Percentiles rank a stretch among this genome's conserved stretches.
Conservation (phyloP, 2,888 invertebrate species). For the Yponomeuta sedellus region DNA sequence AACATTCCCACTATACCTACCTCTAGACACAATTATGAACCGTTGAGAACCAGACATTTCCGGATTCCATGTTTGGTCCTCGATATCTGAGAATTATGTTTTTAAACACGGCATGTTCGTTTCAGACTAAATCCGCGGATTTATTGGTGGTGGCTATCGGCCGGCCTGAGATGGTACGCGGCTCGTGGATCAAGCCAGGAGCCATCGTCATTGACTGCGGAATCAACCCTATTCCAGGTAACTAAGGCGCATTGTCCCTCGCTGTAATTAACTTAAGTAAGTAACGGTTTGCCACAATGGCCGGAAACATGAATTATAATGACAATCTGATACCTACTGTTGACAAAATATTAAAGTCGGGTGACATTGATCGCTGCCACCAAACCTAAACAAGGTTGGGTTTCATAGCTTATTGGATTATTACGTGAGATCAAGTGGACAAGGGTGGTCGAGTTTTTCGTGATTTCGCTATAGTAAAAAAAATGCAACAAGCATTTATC, state of each 20-base stretch:
- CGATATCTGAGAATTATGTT: not conserved
- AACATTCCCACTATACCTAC: too few relatives aligned
- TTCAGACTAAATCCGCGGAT: constrained; percentile 86
- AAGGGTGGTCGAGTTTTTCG: not conserved
- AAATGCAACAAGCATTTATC: not conserved
- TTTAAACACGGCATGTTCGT: constrained; percentile 1
- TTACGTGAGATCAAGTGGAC: not conserved
- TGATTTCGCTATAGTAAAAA: not conserved
- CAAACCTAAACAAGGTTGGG: not conserved
- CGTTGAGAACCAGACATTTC: not conserved
- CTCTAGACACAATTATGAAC: not conserved
- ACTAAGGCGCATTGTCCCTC: constrained; percentile 9
- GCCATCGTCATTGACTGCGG: constrained; percentile 99
- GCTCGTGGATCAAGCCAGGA: constrained; percentile 97
- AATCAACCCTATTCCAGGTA: constrained; percentile 93
- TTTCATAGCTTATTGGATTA: not conserved
- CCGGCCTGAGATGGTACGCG: constrained; percentile 91
- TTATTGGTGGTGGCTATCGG: constrained; percentile 98
- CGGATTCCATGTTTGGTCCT: not conserved
- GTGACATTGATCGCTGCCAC: not conserved
- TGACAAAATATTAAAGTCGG: not conserved
- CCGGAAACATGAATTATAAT: not conserved
- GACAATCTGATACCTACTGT: not conserved
- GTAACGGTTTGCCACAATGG: not conserved
- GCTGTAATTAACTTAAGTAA: not conserved